These are phyloP conservation scores for Philopotamus ludificatus DNA, from an alignment of 1,140 invertebrate genomes.

Conservation along the genomic window DNA sequence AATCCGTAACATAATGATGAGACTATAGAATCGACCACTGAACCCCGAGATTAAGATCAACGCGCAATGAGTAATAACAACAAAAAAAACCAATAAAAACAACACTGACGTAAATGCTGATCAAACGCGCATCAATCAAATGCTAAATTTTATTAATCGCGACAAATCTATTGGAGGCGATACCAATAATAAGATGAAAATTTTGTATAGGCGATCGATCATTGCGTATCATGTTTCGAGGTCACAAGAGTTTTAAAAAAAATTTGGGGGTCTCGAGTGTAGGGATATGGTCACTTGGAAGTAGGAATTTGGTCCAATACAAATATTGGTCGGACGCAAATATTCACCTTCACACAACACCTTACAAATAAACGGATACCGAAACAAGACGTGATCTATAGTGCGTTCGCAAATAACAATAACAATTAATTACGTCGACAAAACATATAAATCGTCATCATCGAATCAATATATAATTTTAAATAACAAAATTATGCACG, in stretches of 20 bases:
- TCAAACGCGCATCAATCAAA: neutral
- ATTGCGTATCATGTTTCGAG: neutral
- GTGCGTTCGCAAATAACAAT: constrained; percentile 3
- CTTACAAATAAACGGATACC: constrained; percentile 20
- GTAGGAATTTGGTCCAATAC: constrained; percentile 26
- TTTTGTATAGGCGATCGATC: neutral
- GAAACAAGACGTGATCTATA: neutral
- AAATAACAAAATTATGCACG: no score
- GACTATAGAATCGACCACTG: neutral
- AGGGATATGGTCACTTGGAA: constrained; percentile 19
- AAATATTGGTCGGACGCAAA: constrained; percentile 24
- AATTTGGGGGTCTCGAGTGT: neutral
- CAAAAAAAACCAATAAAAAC: no score
- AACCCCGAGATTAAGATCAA: neutral
- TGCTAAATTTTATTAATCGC: neutral
- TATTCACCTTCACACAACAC: constrained; percentile 21
- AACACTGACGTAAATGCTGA: no score
- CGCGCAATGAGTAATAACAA: no score
- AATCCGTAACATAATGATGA: neutral
- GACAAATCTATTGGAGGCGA: no score
- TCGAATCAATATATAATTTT: no score
- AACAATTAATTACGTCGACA: no score
- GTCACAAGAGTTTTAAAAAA: neutral
- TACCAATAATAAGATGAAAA: no score
- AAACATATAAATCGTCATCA: no score